Evolutionary conservation across 2,113 vertebrate genomes (phyloP), one percentile per base, ranked within the genome.

Genomic region (Muscicapa adusta): DNA sequence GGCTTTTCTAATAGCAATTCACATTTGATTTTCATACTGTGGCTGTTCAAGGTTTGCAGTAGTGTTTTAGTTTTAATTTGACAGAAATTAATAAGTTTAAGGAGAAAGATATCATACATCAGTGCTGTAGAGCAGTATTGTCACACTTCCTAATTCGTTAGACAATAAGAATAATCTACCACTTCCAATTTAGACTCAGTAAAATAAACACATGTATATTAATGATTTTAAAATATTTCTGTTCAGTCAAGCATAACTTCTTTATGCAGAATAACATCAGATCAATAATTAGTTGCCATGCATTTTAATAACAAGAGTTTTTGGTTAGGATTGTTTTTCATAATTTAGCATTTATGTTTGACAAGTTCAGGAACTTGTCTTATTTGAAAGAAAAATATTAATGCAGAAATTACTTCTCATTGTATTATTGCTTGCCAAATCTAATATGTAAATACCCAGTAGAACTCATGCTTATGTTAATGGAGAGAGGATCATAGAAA

Each of bases 131-230:
- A 94, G 80, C 11, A 4, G 84, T 96, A 94, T 84, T 96, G 96
- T 96, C 97, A 98, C 96, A 97, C 88, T 94, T 79, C 96, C 93
- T 97, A 97, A 97, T 97, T 97, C 78, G 20, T 97, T 97, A 98
- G 97, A 98, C 97, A 98, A 96, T 97, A 97, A 93, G 96, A 96
- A 96, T 94, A 96, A 97, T 75, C 93, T 96, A 90, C 89, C 96
- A 94, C 95, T 97, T 97, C 95, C 94, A 97, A 97, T 95, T 96
- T 95, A 89, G 94, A 96, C 60, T 91, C 96, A 94, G 96, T 97
- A 98, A 97, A 98, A 97, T 92, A 97, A 98, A 98, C 97, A 97
- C 95, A 98, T 97, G 97, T 98, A 97, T 98, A 98, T 98, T 98
- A 98, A 98, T 98, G 97, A 97, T 96, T 97, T 96, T 18, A 96